Evolutionary conservation across 2,113 vertebrate species (phyloP), one percentile per base, ranked within the genome.

Genomic region (Leucoraja erinaceus): DNA sequence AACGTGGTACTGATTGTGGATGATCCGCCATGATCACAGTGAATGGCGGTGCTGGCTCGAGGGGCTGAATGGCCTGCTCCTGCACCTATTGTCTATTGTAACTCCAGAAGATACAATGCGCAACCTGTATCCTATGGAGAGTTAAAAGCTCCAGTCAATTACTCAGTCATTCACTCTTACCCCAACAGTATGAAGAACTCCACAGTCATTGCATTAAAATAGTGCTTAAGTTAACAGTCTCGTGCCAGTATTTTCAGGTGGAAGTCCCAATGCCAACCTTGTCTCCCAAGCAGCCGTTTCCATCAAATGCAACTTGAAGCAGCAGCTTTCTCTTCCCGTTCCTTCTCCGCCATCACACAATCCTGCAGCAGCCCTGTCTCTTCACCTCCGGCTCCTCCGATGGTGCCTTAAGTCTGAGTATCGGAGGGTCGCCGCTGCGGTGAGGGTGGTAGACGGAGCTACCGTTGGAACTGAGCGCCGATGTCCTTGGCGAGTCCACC

Each of bases 381-480:
- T 98, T 98, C 68, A 97, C 96, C 93, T 97, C 97, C 96, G 97
- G 97, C 75, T 98, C 98, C 93, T 99, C 98, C 22, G 97, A 94
- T 25, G 98, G 98, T 95, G 98, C 98, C 95, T 98, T 99, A 93
- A 99, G 96, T 95, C 96, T 98, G 93, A 99, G 94, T 92, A 99
- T 97, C 16, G 98, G 98, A 0, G 98, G 98, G 56, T 99, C 98
- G 1, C 98, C 98, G 22, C 98, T 99, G 96, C 97, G 97, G 3
- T 38, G 20, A 0, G 98, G 98, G 96, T 98, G 98, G 95, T 97
- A 99, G 84, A 99, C 97, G 0, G 98, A 96, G 94, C 95, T 98
- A 94, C 98, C 98, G 16, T 98, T 99, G 96, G 98, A 96, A 93
- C 97, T 98, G 93, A 98, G 98, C 10, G 97, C 96, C 5, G 98